Conservation (phyloP, 2,888 invertebrate species). For the Sarcophaga carnaria region DNA sequence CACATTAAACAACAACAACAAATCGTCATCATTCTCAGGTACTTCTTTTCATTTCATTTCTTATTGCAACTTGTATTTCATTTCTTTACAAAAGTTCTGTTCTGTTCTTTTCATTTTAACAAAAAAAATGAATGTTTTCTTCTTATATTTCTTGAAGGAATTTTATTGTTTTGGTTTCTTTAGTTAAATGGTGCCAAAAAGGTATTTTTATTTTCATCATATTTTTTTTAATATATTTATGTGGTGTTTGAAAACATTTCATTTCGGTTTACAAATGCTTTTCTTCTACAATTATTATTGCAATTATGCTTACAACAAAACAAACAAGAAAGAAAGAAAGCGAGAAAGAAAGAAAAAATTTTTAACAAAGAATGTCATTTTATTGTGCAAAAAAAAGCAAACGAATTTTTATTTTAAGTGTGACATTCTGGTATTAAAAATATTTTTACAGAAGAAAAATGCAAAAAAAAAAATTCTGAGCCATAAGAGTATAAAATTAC, state of each 20-base stretch:
- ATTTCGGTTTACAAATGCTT: not conserved
- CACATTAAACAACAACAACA: conserved; percentile 34
- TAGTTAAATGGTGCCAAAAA: conserved; percentile 40
- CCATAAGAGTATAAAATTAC: conserved; percentile 35
- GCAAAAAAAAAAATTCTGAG: not conserved
- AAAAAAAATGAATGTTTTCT: not conserved
- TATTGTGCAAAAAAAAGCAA: not conserved
- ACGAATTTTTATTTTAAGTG: conserved; percentile 21
- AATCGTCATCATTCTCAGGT: not conserved
- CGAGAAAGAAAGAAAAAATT: too few relatives aligned
- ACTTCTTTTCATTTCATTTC: not conserved
- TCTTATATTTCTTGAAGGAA: not conserved
- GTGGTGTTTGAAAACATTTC: not conserved
- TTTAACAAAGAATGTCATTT: not conserved
- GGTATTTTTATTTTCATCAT: conserved; percentile 15
- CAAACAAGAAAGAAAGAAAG: too few relatives aligned
- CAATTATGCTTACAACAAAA: not conserved
- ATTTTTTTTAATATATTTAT: not conserved
- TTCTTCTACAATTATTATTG: not conserved
- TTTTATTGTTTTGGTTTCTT: not conserved
- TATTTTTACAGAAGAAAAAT: not conserved
- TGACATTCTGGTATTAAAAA: conserved; percentile 33
- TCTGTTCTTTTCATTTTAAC: too few relatives aligned
- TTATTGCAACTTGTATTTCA: not conserved
- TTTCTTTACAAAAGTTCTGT: too few relatives aligned